Evolutionary conservation across 2,888 invertebrate species (phyloP).

Genomic region (Sinopyrophorus schimmeli): DNA sequence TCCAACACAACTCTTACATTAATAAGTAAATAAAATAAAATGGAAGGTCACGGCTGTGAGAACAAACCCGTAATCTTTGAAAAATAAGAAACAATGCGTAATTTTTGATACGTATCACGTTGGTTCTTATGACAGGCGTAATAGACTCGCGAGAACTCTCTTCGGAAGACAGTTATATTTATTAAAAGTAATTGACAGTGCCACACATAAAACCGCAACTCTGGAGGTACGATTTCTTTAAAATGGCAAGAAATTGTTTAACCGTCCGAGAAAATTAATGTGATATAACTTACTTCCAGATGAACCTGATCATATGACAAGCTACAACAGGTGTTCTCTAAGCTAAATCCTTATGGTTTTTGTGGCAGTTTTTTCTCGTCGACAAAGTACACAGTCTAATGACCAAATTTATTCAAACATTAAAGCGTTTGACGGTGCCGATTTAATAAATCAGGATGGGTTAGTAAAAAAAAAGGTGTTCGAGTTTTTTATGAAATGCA

Average conservation of each 20-base stretch:
- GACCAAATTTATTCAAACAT: too few species aligned
- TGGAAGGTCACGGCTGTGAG: slow-evolving; percentile 11
- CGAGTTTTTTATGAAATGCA: slow-evolving; percentile 1
- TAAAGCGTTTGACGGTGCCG: too few species aligned
- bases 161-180: slow-evolving; percentile 8
- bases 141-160: neutral
- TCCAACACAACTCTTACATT: too few species aligned
- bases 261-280: slow-evolving; percentile 10
- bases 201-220: slow-evolving; percentile 14
- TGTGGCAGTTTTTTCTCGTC: neutral
- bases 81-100: slow-evolving; percentile 3
- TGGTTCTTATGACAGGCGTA: slow-evolving; percentile 6
- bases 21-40: too few species aligned
- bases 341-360: slow-evolving; percentile 7
- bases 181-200: slow-evolving; percentile 12
- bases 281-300: slow-evolving; percentile 9
- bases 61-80: neutral
- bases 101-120: slow-evolving; percentile 2
- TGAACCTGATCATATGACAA: slow-evolving; percentile 14
- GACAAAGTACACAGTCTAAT: too few species aligned
- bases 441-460: neutral
- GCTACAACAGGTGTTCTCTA: slow-evolving; percentile 18
- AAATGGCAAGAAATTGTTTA: slow-evolving; percentile 9
- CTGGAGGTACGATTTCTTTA: slow-evolving; percentile 6
- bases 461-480: neutral